phyloP scores from a whole-genome alignment of 1,140 invertebrate genomes.

The Andricus grossulariae region DNA sequence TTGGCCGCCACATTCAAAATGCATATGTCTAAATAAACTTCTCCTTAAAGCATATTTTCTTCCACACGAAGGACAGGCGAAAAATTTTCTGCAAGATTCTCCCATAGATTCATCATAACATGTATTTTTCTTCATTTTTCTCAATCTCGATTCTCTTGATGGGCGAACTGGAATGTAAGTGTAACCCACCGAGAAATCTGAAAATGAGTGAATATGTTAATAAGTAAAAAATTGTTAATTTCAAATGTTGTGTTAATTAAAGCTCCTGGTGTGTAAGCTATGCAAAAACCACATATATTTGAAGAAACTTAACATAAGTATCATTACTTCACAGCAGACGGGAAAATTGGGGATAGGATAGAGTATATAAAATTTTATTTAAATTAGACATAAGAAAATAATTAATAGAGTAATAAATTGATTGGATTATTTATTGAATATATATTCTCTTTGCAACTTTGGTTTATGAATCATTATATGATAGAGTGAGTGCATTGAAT shows the following conservation, averaged over 20 bases:
- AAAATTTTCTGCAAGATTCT: not conserved
- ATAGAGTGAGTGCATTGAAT: too few relatives aligned
- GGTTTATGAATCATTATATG: too few relatives aligned
- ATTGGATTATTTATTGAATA: too few relatives aligned
- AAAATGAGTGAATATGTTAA: not conserved
- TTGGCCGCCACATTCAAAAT: slow-evolving; percentile 11
- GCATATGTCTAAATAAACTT: slow-evolving; percentile 6
- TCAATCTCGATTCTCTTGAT: not conserved
- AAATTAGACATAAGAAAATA: too few relatives aligned
- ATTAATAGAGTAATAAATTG: too few relatives aligned
- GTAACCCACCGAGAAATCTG: not conserved
- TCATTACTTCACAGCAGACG: too few relatives aligned
- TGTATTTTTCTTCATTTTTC: not conserved
- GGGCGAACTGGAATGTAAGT: not conserved
- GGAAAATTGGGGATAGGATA: too few relatives aligned
- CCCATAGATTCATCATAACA: not conserved
- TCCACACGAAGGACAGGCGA: not conserved
- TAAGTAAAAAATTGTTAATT: not conserved
- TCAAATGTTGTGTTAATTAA: not conserved
- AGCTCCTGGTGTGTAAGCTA: too few relatives aligned
- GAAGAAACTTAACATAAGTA: too few relatives aligned
- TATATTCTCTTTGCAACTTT: too few relatives aligned
- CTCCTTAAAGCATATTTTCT: slow-evolving; percentile 4
- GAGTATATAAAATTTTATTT: too few relatives aligned
- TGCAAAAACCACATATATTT: too few relatives aligned